Evolutionary conservation across 2,888 invertebrate species (phyloP).

Genomic region (Plusia festucae): DNA sequence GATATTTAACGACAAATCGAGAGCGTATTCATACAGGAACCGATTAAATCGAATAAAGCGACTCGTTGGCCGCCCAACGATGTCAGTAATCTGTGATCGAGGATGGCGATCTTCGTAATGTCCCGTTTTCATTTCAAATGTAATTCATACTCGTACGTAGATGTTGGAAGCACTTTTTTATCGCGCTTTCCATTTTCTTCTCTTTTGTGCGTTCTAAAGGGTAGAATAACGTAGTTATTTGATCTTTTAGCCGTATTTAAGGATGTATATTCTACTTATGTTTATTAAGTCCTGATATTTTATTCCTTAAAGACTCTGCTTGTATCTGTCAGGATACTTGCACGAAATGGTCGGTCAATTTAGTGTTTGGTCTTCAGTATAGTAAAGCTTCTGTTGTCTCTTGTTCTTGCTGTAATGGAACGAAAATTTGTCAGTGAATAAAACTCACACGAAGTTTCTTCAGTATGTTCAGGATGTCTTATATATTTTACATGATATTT

Average conservation of each 20-base stretch:
- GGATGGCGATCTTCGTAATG: slow-evolving; percentile 46
- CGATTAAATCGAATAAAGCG: slow-evolving; percentile 68
- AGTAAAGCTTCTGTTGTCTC: neutral
- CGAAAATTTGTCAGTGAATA: neutral
- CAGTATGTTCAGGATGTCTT: too few species aligned
- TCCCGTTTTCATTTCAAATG: slow-evolving; percentile 47
- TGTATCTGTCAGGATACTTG: too few species aligned
- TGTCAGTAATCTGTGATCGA: slow-evolving; percentile 56
- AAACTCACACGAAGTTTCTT: neutral
- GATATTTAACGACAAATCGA: slow-evolving; percentile 55
- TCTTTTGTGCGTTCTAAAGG: neutral
- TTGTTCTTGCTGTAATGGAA: neutral
- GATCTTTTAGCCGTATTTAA: neutral
- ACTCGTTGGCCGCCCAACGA: slow-evolving; percentile 63
- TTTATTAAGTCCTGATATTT: neutral
- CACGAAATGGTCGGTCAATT: neutral
- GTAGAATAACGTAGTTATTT: neutral
- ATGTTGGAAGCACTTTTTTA: neutral
- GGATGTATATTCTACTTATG: neutral
- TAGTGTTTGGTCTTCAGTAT: neutral
- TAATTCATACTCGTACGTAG: slow-evolving; percentile 45
- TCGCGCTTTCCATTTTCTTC: slow-evolving; percentile 7
- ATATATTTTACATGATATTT: neutral
- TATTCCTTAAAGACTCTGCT: neutral
- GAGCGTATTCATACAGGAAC: slow-evolving; percentile 58